phyloP scores from a whole-genome alignment of 1,140 invertebrate species.

The Subanguina moxae region DNA sequence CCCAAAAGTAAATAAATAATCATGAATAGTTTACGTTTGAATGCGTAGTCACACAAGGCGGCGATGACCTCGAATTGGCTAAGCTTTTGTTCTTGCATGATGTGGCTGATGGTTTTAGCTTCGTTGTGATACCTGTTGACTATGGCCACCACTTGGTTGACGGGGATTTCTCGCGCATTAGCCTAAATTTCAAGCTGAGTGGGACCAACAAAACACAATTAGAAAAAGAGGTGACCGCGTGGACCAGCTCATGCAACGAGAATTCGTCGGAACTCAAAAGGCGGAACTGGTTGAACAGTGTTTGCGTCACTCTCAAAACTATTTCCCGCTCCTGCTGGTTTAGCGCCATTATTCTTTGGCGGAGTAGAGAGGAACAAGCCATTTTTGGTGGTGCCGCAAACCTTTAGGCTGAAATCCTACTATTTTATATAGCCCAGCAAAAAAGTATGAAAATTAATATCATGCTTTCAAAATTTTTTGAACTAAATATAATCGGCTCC shows the following conservation, averaged over 20 bases:
- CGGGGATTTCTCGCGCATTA: not conserved
- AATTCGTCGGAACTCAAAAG: not conserved
- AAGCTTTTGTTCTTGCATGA: not conserved
- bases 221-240: too few species aligned
- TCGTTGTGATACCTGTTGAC: constrained; percentile 9
- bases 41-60: constrained; percentile 10
- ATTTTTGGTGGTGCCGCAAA: too few species aligned
- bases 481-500: too few species aligned
- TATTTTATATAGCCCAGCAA: too few species aligned
- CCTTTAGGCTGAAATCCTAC: too few species aligned
- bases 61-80: constrained; percentile 5
- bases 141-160: not conserved
- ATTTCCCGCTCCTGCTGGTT: constrained; percentile 1
- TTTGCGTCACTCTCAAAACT: not conserved
- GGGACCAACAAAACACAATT: too few species aligned
- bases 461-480: too few species aligned
- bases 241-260: not conserved
- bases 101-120: constrained; percentile 1
- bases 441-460: too few species aligned
- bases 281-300: not conserved
- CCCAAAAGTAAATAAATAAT: too few species aligned
- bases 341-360: not conserved
- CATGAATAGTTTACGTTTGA: not conserved
- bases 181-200: too few species aligned
- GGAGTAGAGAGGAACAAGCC: not conserved